Evolutionary conservation across 2,113 vertebrate genomes (phyloP), one percentile per base, ranked within the genome.

Genomic region (Vulpes lagopus): DNA sequence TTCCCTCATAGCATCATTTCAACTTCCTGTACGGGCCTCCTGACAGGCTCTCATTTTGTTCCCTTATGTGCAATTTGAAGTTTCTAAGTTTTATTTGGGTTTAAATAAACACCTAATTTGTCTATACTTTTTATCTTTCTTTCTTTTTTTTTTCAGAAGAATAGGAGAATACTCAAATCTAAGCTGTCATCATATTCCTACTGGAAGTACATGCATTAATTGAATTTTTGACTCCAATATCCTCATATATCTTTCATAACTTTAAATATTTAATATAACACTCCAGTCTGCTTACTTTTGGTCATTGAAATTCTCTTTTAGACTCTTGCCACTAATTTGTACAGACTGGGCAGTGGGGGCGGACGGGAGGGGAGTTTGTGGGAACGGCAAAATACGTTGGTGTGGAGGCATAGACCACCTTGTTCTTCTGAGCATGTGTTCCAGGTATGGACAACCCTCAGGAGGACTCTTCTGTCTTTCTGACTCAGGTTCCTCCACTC

Each of bases 61-160:
- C 59, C 14, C 20, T 62, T 85, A n/a, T 0, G 3, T 73, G 11
- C 8, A 71, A 27, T 84, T 92, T 43, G 38, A 23, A 83, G 9
- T 3, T 88, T 82, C 11, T 67, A 60, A 55, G 8, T 32, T 92
- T 89, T 81, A 10, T 74, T 74, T 6, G 55, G 51, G 2, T 60
- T 82, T 15, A 91, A 83, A 74, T 89, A n/a, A 95, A 79, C 23
- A 55, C 71, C 57, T 8, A 81, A 65, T 78, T 38, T 89, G 27
- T 10, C 16, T 30, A 20, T 73, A 35, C 35, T 71, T 95, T 55
- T 23, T 35, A 19, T 23, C 30, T 79, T 38, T 79, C 49, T 67
- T 69, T 43, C 3, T 59, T 55, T 76, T 65, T 76, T 65, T 60
- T 43, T 14, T n/a, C 27, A 59, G 27, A 84, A 74, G 22, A 30